phyloP scores from a whole-genome alignment of 2,888 invertebrate genomes.

The Epirrhoe tristata region DNA sequence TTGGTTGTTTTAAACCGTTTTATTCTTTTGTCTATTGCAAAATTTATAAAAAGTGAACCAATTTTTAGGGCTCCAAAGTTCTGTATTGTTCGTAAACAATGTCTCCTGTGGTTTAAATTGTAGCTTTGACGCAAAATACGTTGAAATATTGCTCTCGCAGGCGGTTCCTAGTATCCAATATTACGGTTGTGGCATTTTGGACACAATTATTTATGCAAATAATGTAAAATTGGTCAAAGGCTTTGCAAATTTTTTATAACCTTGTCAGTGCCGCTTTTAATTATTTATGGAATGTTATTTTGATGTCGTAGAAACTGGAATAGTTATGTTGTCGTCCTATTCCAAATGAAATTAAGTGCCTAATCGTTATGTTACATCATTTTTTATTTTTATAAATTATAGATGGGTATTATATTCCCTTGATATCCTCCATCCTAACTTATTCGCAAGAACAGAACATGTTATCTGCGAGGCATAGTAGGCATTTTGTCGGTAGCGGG shows the following conservation, averaged over 20 bases:
- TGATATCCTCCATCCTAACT: constrained; percentile 17
- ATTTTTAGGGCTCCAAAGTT: constrained; percentile 29
- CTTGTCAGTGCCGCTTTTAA: background rate
- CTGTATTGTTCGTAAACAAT: constrained; percentile 32
- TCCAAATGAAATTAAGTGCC: background rate
- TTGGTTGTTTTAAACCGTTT: constrained; percentile 3
- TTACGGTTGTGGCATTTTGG: constrained; percentile 26
- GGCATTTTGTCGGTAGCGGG: constrained; percentile 74
- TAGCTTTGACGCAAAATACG: constrained; percentile 26
- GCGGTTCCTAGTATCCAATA: constrained; percentile 33
- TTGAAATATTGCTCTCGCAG: constrained; percentile 32
- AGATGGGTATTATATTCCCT: constrained; percentile 13
- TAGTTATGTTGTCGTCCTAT: background rate
- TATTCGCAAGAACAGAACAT: constrained; percentile 27
- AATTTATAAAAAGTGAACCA: constrained; percentile 45
- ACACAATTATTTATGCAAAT: constrained; percentile 29
- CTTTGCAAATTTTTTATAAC: constrained; percentile 11
- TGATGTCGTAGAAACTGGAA: background rate
- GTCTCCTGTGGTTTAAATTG: constrained; percentile 40
- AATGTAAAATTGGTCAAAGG: constrained; percentile 23
- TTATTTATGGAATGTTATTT: background rate
- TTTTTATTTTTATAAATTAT: background rate
- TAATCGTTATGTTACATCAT: background rate
- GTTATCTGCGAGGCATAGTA: constrained; percentile 55
- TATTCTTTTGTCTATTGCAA: constrained; percentile 25